phyloP scores from a whole-genome alignment of 2,113 vertebrate genomes.

The Sporophila hypoxantha region DNA sequence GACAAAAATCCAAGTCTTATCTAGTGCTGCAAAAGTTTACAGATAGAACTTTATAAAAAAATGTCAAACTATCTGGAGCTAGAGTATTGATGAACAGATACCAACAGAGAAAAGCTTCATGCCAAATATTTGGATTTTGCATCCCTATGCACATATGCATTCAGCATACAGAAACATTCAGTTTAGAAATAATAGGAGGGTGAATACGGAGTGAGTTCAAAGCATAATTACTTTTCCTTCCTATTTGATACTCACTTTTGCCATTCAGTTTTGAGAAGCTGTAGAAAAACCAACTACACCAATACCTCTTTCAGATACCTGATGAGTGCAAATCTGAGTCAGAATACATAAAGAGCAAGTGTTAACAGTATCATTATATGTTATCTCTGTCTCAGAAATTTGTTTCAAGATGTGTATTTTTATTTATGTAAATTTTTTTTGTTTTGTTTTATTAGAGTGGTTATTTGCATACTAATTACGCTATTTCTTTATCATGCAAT shows the following conservation, averaged over 20 bases:
- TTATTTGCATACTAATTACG: background rate
- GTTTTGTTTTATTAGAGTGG: background rate
- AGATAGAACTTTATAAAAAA: background rate
- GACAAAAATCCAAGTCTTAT: background rate
- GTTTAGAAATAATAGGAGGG: background rate
- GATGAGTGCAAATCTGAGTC: background rate
- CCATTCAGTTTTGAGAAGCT: background rate
- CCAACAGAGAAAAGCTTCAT: background rate
- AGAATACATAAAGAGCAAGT: background rate
- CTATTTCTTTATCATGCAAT: background rate
- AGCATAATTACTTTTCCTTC: background rate
- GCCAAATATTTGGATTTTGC: background rate
- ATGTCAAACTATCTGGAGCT: background rate
- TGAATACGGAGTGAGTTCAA: background rate
- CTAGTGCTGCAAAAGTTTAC: background rate
- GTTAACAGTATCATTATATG: background rate
- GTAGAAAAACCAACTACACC: background rate
- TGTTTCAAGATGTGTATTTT: background rate
- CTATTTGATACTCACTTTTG: background rate
- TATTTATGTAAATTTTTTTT: background rate
- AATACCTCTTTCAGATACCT: background rate
- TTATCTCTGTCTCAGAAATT: background rate
- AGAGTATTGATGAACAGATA: background rate
- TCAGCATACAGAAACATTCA: background rate
- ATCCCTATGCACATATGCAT: background rate